Percentiles rank a stretch among this genome's conserved stretches.
Evolutionary conservation across 2,888 invertebrate genomes (phyloP).

Genomic region (Chrysomela aeneicollis): DNA sequence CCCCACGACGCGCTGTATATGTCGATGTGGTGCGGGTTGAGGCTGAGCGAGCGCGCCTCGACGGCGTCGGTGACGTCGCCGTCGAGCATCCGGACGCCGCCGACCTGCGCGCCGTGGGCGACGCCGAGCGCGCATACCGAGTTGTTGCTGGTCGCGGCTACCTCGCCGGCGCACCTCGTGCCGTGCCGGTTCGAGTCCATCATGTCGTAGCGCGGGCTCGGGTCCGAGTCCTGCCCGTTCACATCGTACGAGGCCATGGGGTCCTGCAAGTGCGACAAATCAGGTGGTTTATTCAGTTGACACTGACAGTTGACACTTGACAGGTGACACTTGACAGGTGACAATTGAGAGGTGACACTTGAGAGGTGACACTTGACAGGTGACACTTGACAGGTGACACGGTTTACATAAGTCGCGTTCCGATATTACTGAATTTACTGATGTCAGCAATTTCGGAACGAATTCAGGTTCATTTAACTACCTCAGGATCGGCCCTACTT

Average conservation of each 20-base stretch:
- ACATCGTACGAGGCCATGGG: slow-evolving; percentile 96
- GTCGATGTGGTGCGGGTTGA: slow-evolving; percentile 96
- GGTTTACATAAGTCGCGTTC: too few relatives aligned
- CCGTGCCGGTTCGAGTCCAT: slow-evolving; percentile 96
- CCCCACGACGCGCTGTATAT: slow-evolving; percentile 99
- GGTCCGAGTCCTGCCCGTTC: slow-evolving; percentile 94
- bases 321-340: too few relatives aligned
- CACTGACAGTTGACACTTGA: too few relatives aligned
- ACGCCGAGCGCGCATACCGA: slow-evolving; percentile 95
- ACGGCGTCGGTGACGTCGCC: slow-evolving; percentile 99
- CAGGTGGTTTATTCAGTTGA: background rate
- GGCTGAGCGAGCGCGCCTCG: slow-evolving; percentile 92
- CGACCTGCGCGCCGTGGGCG: slow-evolving; percentile 91
- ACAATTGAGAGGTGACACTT: too few relatives aligned
- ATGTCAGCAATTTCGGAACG: too few relatives aligned
- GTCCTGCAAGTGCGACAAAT: slow-evolving; percentile 70
- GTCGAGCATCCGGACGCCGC: slow-evolving; percentile 95
- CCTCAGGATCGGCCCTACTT: too few relatives aligned
- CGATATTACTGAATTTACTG: too few relatives aligned
- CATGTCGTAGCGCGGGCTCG: slow-evolving; percentile 96
- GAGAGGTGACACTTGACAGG: too few relatives aligned
- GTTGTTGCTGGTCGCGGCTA: slow-evolving; percentile 97
- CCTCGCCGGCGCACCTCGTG: slow-evolving; percentile 96
- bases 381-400: too few relatives aligned
- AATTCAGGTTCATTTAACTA: too few relatives aligned